These are phyloP conservation scores for Cherax destructor DNA, from an alignment of 1,140 invertebrate genomes.

Conservation along the genomic window DNA sequence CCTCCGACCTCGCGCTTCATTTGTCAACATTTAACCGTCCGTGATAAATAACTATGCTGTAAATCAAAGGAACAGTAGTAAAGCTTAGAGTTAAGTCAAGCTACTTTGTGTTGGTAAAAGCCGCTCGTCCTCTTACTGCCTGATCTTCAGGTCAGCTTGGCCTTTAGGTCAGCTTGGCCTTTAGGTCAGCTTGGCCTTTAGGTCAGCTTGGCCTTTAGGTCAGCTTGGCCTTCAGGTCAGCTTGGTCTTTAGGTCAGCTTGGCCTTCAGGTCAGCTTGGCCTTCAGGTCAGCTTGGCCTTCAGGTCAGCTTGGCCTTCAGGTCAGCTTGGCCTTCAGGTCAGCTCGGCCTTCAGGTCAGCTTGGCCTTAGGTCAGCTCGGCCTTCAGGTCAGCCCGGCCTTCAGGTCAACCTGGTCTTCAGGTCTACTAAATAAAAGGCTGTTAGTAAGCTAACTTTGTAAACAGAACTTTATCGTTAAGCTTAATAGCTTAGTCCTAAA, in stretches of 20 bases:
- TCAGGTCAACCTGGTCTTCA: no score
- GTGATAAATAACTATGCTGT: background rate
- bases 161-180: no score
- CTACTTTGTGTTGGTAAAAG: background rate
- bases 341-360: background rate
- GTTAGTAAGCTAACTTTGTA: background rate
- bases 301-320: no score
- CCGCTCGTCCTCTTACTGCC: background rate
- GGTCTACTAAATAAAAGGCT: background rate
- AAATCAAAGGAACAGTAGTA: background rate
- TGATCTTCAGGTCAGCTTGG: no score
- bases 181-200: no score
- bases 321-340: no score
- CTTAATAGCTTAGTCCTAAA: conserved; percentile 3
- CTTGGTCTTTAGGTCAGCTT: no score
- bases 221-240: no score
- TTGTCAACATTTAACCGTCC: conserved; percentile 18
- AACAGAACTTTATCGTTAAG: background rate
- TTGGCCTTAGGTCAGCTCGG: background rate
- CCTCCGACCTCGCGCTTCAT: background rate
- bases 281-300: no score
- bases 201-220: no score
- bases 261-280: no score
- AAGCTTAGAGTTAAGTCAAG: conserved; percentile 24
- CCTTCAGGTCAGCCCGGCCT: no score